phyloP scores from a whole-genome alignment of 2,113 vertebrate genomes.

The Trematomus loennbergii region DNA sequence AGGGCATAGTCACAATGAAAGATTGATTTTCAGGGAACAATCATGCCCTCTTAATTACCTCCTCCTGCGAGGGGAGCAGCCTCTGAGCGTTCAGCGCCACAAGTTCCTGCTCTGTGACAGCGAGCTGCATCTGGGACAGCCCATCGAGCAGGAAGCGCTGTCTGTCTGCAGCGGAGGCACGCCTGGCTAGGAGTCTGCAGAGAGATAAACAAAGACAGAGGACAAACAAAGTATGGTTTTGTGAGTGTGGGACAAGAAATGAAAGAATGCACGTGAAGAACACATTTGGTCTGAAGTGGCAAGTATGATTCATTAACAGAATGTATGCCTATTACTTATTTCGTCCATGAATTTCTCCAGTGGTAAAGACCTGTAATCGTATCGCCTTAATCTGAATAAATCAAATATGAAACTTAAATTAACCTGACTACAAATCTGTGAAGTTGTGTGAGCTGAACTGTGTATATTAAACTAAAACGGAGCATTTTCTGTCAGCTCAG shows the following conservation, averaged over 20 bases:
- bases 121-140: slow-evolving; percentile 77
- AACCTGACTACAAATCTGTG: too few relatives aligned
- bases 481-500: too few relatives aligned
- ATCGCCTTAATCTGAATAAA: too few relatives aligned
- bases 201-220: slow-evolving; percentile 2
- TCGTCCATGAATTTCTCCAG: too few relatives aligned
- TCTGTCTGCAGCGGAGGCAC: slow-evolving; percentile 61
- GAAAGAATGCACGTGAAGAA: neutral
- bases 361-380: too few relatives aligned
- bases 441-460: too few relatives aligned
- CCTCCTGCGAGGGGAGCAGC: slow-evolving; percentile 79
- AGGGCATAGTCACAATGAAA: neutral
- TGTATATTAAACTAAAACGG: too few relatives aligned
- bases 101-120: slow-evolving; percentile 82
- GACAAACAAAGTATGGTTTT: neutral
- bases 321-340: too few relatives aligned
- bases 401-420: too few relatives aligned
- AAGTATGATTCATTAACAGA: neutral
- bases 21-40: neutral
- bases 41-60: slow-evolving; percentile 47
- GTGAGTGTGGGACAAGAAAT: neutral
- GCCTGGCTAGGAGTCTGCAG: slow-evolving; percentile 80
- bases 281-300: neutral
- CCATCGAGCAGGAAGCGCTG: slow-evolving; percentile 78
- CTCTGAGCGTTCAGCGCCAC: slow-evolving; percentile 66